Conservation (phyloP, 2,888 invertebrate genomes). For the Tholera decimalis region DNA sequence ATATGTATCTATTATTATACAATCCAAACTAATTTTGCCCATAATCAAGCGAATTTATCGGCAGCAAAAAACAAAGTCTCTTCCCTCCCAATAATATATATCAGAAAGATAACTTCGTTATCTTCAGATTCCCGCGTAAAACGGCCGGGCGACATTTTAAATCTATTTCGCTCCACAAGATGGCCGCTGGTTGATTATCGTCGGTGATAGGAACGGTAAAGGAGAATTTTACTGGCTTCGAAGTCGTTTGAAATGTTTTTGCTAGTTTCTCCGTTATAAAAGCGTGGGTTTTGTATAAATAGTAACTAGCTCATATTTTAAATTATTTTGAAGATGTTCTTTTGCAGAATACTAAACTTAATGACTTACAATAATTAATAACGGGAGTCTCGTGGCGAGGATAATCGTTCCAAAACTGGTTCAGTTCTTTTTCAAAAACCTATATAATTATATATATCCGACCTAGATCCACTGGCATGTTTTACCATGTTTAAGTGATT, state of each 20-base stretch:
- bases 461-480: too few species aligned
- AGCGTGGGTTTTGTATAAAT: not conserved
- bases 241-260: constrained; percentile 25
- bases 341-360: not conserved
- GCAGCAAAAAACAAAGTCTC: constrained; percentile 46
- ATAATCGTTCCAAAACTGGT: too few species aligned
- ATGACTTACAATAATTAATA: too few species aligned
- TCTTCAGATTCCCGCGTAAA: constrained; percentile 66
- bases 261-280: not conserved
- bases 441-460: too few species aligned
- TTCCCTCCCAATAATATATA: constrained; percentile 57
- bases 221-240: constrained; percentile 48
- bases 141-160: constrained; percentile 65
- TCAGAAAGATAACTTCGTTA: constrained; percentile 66
- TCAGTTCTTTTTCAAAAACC: too few species aligned
- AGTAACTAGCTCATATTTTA: too few species aligned
- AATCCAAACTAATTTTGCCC: constrained; percentile 21
- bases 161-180: constrained; percentile 70
- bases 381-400: too few species aligned
- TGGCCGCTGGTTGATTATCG: constrained; percentile 66
- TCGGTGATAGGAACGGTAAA: constrained; percentile 56
- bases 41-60: constrained; percentile 39
- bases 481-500: too few species aligned
- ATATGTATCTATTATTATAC: constrained; percentile 6
- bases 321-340: not conserved